Evolutionary conservation across 2,888 invertebrate species (phyloP), one percentile per base, ranked within the genome.

Genomic region (Pardosa pseudoannulata): DNA sequence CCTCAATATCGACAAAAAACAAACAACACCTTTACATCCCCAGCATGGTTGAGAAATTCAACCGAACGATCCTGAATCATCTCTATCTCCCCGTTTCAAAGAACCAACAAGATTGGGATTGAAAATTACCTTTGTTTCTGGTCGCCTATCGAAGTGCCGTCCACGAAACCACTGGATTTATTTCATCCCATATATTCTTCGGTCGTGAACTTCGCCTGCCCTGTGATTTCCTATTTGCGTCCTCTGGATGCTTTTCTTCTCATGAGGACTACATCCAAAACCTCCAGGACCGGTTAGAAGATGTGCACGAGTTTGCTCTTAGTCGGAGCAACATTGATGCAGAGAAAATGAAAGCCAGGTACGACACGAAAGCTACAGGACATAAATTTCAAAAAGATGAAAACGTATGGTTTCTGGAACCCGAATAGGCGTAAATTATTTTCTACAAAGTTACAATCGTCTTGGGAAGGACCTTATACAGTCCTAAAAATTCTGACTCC

Each of bases 381-480:
- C 19, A 56, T 23, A 16, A 23, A 16, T 19, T 56, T 36, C 7
- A 56, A n/a, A n/a, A n/a, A 56, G 56, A 16, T 5, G 23, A 56
- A 1, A 56, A 56, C 2, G 56, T 56, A 1, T 56, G 56, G 56
- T 5, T 23, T n/a, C 2, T 56, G 19, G 23, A 56, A 56, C 16
- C 56, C 56, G n/a, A 11, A 2, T 23, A 19, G 23, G 23, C 56
- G 56, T 0, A 32, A 39, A 68, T 31, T 31, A 11, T 36, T 68
- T 0, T 32, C 36, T 28, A 31, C 68, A n/a, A 68, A 68, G 29
- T 32, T 68, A n/a, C 68, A 68, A 19, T 39, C n/a, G n/a, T 9
- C 11, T 13, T 68, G 68, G 39, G 68, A 68, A 9, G 68, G 68
- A n/a, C 32, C 68, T 9, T 32, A 39, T 23, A 68, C 11, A 32